A percentile compares a stretch with the other conserved stretches of the same genome.
These are phyloP conservation scores for Poecilia picta DNA, from an alignment of 2,797 vertebrate genomes.

Conservation along the genomic window DNA sequence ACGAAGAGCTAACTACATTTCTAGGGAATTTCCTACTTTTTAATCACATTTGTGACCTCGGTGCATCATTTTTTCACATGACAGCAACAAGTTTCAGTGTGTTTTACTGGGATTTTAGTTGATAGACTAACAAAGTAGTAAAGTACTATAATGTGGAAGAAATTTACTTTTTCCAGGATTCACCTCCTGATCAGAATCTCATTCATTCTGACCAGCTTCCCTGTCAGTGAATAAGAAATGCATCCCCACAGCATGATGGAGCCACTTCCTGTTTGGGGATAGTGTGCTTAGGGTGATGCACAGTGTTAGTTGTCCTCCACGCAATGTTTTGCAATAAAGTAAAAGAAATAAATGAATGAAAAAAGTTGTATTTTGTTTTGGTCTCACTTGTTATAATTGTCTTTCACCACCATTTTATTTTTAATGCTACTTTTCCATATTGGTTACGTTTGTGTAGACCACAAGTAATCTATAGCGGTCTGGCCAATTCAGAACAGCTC, in stretches of 20 bases:
- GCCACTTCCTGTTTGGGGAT: neutral
- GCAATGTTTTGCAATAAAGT: neutral
- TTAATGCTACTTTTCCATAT: neutral
- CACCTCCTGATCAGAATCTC: neutral
- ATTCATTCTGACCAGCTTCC: neutral
- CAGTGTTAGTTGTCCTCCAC: neutral
- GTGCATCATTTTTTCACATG: neutral
- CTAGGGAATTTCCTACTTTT: neutral
- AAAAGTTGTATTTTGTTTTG: neutral
- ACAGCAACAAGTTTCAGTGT: neutral
- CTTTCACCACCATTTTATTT: neutral
- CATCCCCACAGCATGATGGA: neutral
- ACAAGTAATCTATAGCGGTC: neutral
- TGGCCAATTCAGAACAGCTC: neutral
- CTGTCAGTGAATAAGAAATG: neutral
- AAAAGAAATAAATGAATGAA: neutral
- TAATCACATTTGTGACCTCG: neutral
- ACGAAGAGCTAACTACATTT: too few relatives aligned
- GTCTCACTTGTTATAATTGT: neutral
- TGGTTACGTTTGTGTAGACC: neutral
- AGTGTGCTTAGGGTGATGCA: neutral
- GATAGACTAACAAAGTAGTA: neutral
- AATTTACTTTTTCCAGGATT: neutral
- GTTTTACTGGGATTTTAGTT: neutral
- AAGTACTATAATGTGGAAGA: neutral